A percentile compares a stretch with the other conserved stretches of the same genome.
Conservation (phyloP, 2,797 vertebrate genomes). For the Clangula hyemalis region DNA sequence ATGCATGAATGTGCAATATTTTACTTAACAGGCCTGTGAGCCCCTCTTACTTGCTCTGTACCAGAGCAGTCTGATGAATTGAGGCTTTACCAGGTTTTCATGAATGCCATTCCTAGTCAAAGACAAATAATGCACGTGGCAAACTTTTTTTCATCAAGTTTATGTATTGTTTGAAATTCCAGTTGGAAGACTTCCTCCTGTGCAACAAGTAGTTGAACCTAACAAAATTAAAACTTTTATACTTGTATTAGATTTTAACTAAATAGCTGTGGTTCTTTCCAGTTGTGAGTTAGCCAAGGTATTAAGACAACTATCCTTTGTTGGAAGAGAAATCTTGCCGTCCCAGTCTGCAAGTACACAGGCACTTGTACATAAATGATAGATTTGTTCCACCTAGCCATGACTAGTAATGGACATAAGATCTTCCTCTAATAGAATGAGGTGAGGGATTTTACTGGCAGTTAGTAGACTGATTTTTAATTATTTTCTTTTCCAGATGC, state of each 20-base stretch:
- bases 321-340: not conserved
- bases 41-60: not conserved
- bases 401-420: not conserved
- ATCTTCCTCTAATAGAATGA: not conserved
- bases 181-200: not conserved
- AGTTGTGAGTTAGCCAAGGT: not conserved
- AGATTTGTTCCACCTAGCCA: not conserved
- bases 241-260: not conserved
- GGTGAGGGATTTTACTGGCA: not conserved
- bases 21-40: accelerated
- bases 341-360: not conserved
- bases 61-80: not conserved
- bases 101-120: not conserved
- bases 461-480: not conserved
- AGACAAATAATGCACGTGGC: accelerated
- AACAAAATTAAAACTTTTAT: not conserved
- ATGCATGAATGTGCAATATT: not conserved
- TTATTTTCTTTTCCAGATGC: not conserved
- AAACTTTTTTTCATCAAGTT: not conserved
- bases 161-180: not conserved
- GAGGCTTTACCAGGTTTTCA: not conserved
- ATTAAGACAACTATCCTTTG: not conserved
- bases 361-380: not conserved
- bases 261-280: not conserved
- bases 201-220: not conserved